These are phyloP conservation scores for Trachelipus rathkii DNA, from an alignment of 1,140 invertebrate species.

Conservation along the genomic window DNA sequence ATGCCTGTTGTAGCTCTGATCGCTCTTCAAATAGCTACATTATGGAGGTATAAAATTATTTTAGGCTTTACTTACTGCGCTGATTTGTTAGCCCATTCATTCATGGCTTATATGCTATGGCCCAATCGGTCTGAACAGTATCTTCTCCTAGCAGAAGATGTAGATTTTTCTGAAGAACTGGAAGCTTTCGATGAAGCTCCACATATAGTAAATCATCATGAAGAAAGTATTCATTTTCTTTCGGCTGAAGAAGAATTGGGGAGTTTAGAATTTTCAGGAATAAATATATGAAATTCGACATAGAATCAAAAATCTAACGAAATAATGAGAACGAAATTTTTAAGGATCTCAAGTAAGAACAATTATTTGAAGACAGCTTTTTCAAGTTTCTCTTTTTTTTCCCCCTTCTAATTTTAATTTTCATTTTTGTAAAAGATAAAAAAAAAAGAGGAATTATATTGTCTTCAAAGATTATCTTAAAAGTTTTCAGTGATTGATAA, in stretches of 20 bases:
- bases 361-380: too few species aligned
- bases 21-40: constrained; percentile 82
- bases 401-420: too few species aligned
- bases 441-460: too few species aligned
- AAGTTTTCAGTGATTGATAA: too few species aligned
- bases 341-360: too few species aligned
- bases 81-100: constrained; percentile 87
- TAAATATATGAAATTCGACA: constrained; percentile 7
- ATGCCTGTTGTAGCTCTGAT: constrained; percentile 89
- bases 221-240: not conserved
- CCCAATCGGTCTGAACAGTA: constrained; percentile 86
- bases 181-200: constrained; percentile 91
- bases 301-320: too few species aligned
- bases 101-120: constrained; percentile 90
- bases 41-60: constrained; percentile 92
- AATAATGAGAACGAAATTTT: too few species aligned
- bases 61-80: constrained; percentile 90
- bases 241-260: not conserved
- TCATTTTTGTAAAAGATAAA: too few species aligned
- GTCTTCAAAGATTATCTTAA: too few species aligned
- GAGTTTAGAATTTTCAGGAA: not conserved
- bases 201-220: constrained; percentile 43
- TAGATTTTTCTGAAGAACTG: constrained; percentile 70
- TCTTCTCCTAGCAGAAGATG: constrained; percentile 67
- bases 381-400: too few species aligned